phyloP scores from a whole-genome alignment of 2,888 invertebrate genomes.

The Leistus spinibarbis region DNA sequence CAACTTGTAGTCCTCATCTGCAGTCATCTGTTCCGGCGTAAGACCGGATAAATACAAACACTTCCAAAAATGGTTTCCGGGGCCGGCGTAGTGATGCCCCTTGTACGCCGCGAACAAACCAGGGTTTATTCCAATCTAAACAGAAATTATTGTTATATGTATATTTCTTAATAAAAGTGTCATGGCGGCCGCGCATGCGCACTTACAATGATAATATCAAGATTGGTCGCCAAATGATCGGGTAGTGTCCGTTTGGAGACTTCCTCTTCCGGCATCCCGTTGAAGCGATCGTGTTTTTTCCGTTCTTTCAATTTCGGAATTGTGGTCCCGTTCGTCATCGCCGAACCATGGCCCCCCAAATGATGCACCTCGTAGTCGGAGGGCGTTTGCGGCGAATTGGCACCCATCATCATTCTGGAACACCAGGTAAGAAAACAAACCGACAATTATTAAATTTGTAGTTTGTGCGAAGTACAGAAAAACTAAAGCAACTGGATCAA shows the following conservation, averaged over 20 bases:
- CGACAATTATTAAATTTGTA: neutral
- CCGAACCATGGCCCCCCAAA: neutral
- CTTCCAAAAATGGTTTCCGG: slow-evolving; percentile 99
- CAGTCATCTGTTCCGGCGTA: slow-evolving; percentile 93
- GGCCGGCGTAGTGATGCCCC: slow-evolving; percentile 98
- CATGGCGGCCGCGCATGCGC: no score
- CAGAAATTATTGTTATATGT: no score
- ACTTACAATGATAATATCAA: slow-evolving; percentile 99
- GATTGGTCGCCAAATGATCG: slow-evolving; percentile 90
- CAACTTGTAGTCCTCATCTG: slow-evolving; percentile 93
- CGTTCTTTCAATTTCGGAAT: slow-evolving; percentile 77
- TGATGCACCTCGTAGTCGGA: neutral
- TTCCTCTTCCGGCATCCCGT: slow-evolving; percentile 96
- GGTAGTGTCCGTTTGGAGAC: slow-evolving; percentile 91
- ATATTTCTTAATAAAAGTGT: no score
- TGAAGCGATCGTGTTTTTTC: slow-evolving; percentile 93
- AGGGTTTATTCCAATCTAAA: slow-evolving; percentile 97
- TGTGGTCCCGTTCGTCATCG: slow-evolving; percentile 58
- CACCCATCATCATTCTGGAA: slow-evolving; percentile 12
- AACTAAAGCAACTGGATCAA: no score
- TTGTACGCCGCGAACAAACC: slow-evolving; percentile 97
- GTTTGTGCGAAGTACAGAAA: no score
- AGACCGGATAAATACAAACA: slow-evolving; percentile 93
- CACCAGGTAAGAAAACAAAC: neutral
- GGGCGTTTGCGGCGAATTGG: neutral